Conservation (phyloP, 2,888 invertebrate genomes). For the Odontomyia ornata region DNA sequence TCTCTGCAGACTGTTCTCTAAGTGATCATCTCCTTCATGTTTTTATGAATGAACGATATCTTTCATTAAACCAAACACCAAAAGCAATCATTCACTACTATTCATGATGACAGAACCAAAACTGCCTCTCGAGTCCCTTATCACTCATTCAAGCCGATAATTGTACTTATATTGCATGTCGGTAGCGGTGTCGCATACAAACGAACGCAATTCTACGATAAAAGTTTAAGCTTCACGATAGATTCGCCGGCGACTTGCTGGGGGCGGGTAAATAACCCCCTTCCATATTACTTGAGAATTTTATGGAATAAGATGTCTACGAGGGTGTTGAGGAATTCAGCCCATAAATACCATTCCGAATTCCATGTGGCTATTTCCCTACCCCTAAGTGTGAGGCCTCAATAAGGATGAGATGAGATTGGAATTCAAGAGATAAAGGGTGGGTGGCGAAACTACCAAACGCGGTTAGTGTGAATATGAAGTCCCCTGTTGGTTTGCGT, state of each 20-base stretch:
- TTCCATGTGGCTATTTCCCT: conserved; percentile 45
- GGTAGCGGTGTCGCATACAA: background rate
- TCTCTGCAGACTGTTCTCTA: background rate
- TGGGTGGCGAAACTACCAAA: background rate
- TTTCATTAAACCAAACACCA: background rate
- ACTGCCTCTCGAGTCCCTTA: background rate
- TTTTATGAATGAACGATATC: conserved; percentile 29
- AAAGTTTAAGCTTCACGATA: background rate
- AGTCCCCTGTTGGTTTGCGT: background rate
- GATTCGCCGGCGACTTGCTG: no score
- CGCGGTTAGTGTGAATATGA: background rate
- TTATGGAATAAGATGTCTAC: conserved; percentile 40
- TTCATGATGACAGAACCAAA: background rate
- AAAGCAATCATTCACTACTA: background rate
- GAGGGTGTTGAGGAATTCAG: conserved; percentile 48
- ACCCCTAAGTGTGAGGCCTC: background rate
- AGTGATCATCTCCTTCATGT: background rate
- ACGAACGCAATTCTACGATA: background rate
- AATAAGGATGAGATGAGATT: background rate
- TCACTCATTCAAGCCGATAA: background rate
- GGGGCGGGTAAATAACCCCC: background rate
- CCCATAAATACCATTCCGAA: conserved; percentile 50
- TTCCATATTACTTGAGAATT: conserved; percentile 7
- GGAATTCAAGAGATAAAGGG: background rate
- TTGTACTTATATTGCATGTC: background rate